Evolutionary conservation across 2,888 invertebrate species (phyloP), one percentile per base, ranked within the genome.

Genomic region (Eudemis profundana): DNA sequence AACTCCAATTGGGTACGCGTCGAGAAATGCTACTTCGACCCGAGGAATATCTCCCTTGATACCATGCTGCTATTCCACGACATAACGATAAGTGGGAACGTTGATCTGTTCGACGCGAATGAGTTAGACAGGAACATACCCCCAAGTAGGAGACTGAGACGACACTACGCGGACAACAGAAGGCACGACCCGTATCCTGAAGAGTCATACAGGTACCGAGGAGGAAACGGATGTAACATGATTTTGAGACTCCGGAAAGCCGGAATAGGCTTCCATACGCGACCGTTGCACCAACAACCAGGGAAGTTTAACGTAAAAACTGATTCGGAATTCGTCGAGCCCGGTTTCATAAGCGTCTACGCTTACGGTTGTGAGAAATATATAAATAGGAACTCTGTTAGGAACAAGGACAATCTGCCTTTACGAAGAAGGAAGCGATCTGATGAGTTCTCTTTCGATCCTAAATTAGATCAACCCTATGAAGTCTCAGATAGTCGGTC

Each of bases 321-420:
- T 0, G 96, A 96, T 77, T 96, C 96, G 0, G 96, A 96, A 79
- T 97, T 97, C 76, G 93, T 96, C 0, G 97, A 97, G 74, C 97
- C 97, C 0, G 95, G 96, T 12, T 97, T 97, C 74, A 95, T 96
- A 36, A 96, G 96, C 47, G 96, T 97, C 0, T 97, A 97, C 76
- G 97, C 97, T 0, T 96, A 96, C 70, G 96, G 96, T 0, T 97
- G 97, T 76, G 95, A 95, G 75, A 94, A 90, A 68, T 93, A 93
- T 65, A 87, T 93, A 1, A 92, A 91, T 66, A 85, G 85, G 62
- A 89, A 91, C 61, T 87, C 90, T 0, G 74, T 86, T 15, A 81
- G 86, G 59, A 88, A 89, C 70, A 90, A 88, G 51, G 87, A 88
- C 33, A 84, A 83, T 50, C 73, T 90, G 12, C 88, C 90, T 40